phyloP scores from a whole-genome alignment of 2,797 vertebrate species.

The Picus viridis region DNA sequence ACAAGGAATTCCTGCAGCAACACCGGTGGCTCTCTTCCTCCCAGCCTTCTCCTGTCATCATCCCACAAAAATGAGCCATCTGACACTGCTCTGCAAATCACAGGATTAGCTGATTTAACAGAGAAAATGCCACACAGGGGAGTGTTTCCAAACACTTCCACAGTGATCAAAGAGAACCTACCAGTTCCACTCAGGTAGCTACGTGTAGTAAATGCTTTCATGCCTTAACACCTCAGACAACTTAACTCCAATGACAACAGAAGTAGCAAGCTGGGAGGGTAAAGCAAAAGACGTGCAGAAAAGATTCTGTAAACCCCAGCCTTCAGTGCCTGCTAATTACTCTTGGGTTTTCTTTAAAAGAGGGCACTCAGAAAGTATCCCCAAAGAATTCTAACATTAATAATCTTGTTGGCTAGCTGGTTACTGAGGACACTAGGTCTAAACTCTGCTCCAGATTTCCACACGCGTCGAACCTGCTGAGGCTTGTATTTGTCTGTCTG shows the following conservation, averaged over 20 bases:
- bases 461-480: neutral
- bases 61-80: neutral
- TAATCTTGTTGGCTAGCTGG: neutral
- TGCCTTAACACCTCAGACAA: neutral
- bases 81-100: neutral
- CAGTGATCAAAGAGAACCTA: neutral
- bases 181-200: neutral
- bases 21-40: neutral
- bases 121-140: neutral
- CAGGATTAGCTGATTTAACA: fast-evolving
- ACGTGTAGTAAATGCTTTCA: neutral
- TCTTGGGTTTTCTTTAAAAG: neutral
- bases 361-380: neutral
- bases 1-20: neutral
- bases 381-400: neutral
- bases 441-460: neutral
- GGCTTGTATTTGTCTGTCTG: neutral
- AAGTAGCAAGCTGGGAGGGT: neutral
- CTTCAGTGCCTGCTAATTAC: neutral
- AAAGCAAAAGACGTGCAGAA: neutral
- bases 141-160: neutral
- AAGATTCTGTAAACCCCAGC: neutral
- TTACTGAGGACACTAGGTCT: neutral
- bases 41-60: neutral
- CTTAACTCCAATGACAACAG: neutral